Percentiles rank a stretch among this genome's conserved stretches.
phyloP scores from a whole-genome alignment of 2,113 vertebrate species.

The Nyctibius bracteatus region DNA sequence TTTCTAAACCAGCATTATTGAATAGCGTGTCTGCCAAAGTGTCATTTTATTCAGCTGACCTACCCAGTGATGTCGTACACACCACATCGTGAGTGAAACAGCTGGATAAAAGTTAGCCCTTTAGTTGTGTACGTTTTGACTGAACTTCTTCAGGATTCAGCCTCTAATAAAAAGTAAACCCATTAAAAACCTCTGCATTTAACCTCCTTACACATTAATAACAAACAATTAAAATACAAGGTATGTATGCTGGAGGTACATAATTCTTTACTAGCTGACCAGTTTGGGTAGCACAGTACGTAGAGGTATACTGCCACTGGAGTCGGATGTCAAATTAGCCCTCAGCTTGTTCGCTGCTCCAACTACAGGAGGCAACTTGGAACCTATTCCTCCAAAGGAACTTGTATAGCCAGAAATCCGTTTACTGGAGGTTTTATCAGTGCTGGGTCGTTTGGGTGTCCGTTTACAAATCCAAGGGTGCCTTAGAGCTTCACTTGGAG shows the following conservation, averaged over 20 bases:
- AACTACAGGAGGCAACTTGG: constrained; percentile 80
- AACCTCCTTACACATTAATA: neutral
- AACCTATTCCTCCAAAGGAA: constrained; percentile 86
- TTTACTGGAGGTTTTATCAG: constrained; percentile 81
- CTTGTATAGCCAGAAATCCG: constrained; percentile 80
- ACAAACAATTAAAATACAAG: constrained; percentile 17
- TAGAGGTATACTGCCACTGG: constrained; percentile 83
- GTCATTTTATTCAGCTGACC: constrained; percentile 6
- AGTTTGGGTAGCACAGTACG: constrained; percentile 94
- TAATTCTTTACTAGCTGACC: constrained; percentile 77
- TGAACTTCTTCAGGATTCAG: constrained; percentile 35
- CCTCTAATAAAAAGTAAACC: constrained; percentile 54
- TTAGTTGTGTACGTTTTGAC: constrained; percentile 39
- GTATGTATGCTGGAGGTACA: neutral
- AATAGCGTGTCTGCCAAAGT: neutral
- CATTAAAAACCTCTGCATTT: constrained; percentile 34
- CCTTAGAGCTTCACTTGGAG: constrained; percentile 88
- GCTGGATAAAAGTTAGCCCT: constrained; percentile 71
- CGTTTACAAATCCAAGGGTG: constrained; percentile 94
- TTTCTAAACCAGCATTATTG: neutral
- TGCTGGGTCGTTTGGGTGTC: constrained; percentile 75
- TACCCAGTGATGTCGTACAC: constrained; percentile 35
- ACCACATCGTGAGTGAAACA: constrained; percentile 44
- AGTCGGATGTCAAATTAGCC: constrained; percentile 85
- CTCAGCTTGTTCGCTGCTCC: constrained; percentile 86